phyloP scores from a whole-genome alignment of 2,888 invertebrate genomes.

The Phanerotoma sp. region DNA sequence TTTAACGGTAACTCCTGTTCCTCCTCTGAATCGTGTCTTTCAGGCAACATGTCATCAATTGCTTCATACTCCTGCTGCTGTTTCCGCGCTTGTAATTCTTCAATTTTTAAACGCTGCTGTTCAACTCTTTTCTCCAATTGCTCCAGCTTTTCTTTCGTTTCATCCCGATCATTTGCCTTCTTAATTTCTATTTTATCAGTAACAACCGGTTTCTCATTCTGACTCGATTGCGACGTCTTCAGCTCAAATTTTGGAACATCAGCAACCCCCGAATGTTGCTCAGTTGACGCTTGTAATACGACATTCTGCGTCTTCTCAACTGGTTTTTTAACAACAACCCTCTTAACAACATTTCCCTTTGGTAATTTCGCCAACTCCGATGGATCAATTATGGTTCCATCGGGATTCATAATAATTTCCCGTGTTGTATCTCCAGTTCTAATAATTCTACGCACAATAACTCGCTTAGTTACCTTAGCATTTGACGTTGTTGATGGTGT shows the following conservation, averaged over 20 bases:
- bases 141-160: conserved; percentile 53
- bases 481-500: too few relatives aligned
- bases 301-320: conserved; percentile 6
- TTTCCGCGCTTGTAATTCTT: conserved; percentile 51
- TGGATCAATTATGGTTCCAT: conserved; percentile 54
- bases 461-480: conserved; percentile 48
- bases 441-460: conserved; percentile 55
- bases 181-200: conserved; percentile 29
- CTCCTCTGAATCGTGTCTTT: conserved; percentile 53
- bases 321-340: conserved; percentile 52
- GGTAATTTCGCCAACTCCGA: conserved; percentile 54
- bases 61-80: conserved; percentile 49
- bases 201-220: conserved; percentile 22
- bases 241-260: conserved; percentile 47
- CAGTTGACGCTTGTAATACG: conserved; percentile 13
- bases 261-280: conserved; percentile 6
- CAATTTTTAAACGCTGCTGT: conserved; percentile 52
- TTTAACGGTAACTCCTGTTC: conserved; percentile 61
- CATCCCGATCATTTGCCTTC: conserved; percentile 45
- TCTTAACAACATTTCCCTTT: conserved; percentile 53
- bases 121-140: conserved; percentile 52
- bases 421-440: conserved; percentile 54
- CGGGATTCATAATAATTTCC: conserved; percentile 55
- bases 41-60: conserved; percentile 53
- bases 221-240: conserved; percentile 43